Base-by-base conservation (phyloP, 2,888 invertebrate genomes). In the Ditylenchus weischeri region DNA sequence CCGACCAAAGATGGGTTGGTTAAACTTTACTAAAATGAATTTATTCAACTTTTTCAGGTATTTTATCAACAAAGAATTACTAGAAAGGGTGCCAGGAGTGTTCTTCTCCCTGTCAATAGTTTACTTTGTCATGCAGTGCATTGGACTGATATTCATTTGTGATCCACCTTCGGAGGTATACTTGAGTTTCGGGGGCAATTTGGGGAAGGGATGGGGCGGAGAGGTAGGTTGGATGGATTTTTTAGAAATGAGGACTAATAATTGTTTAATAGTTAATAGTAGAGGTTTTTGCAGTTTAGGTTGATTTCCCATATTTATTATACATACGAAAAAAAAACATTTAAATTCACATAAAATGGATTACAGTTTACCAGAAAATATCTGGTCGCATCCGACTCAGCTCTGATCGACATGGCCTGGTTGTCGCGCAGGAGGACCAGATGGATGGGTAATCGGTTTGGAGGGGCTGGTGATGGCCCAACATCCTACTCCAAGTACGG, bases 111-210 rank as follows among this genome's bases (percentile, higher is more conserved):
- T 81, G 10, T 74, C 79, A 0, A 58, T 75, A 8, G 76, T 78
- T n/a, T 81, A 80, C 66, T 75, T 74, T 50, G 23, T 76, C 10
- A 80, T 81, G 80, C 81, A 81, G 61, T 65, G 61, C 15, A 68
- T 81, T 38, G 81, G 78, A 2, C 68, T 81, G n/a, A 60, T 81
- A 10, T 78, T 81, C 66, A 77, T 81, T 19, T 81, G 81, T 66
- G 81, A 81, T 71, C 81, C 81, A 10, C 79, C 79, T 10, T 73
- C 72, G 23, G 67, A 73, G 69, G 81, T 81, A 49, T 11, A 38
- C n/a, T n/a, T n/a, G n/a, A n/a, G n/a, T n/a, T n/a, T n/a, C n/a
- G n/a, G n/a, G n/a, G n/a, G n/a, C n/a, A n/a, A n/a, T n/a, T n/a
- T n/a, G n/a, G n/a, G n/a, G n/a, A n/a, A n/a, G n/a, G n/a, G n/a